Base-by-base conservation (phyloP, 2,113 vertebrate species). In the Tapirus terrestris region DNA sequence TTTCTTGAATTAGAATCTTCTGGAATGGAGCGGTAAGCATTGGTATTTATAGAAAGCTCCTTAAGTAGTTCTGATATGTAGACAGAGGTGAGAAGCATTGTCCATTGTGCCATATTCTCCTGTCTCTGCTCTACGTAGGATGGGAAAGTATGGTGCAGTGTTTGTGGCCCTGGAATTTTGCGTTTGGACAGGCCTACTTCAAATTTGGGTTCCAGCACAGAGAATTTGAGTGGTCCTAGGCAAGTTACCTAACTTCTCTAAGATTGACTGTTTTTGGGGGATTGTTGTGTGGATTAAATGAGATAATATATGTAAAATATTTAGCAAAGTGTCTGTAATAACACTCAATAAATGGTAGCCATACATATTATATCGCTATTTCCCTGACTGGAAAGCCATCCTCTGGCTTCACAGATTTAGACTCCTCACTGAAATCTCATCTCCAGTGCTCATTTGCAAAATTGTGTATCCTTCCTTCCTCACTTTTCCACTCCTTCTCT, bases 1-100 rank as follows among this genome's bases (percentile, higher is more conserved):
- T 53, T 94, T 96, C 56, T 96, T 94, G 63, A 72, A 45, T 80
- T 88, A 96, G 65, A 96, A 58, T 60, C 45, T 88, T 93, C 29
- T 87, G 10, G 67, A 93, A 39, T 84, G 48, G 7, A 79, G 8
- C 56, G 31, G 89, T 82, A 94, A 72, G 56, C 16, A 18, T 76
- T 89, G n/a, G 10, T 87, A 43, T 56, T 94, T 94, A 68, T 39
- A 91, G 51, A 91, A 79, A 75, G 9, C 6, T n/a, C 79, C 43
- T 29, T 60, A 81, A 81, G 2, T 95, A 48, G 75, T 92, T 68
- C 23, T 56, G n/a, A 70, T 93, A 31, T 7, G 10, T 65, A 70
- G 8, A 39, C 14, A 75, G 39, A 13, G 3, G 8, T 94, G 70
- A 94, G 67, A 72, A 73, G 25, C 63, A 14, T 68, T 89, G 56